Evolutionary conservation across 2,113 vertebrate genomes (phyloP).

Genomic region (Carassius carassius): DNA sequence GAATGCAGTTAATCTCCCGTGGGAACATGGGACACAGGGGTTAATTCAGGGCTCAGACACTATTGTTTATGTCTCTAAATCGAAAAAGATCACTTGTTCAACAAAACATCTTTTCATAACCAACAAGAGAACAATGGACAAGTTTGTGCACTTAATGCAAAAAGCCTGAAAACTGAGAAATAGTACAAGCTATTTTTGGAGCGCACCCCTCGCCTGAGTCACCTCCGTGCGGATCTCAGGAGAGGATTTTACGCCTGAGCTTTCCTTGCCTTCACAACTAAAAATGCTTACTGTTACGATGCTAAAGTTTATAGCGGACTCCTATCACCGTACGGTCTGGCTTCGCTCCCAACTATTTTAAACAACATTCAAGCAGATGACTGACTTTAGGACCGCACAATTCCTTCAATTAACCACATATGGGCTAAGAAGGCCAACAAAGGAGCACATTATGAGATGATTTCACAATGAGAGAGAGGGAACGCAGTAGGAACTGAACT

Average conservation of each 20-base stretch:
- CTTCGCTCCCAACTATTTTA: conserved; percentile 16
- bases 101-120: conserved; percentile 8
- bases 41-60: conserved; percentile 69
- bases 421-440: conserved; percentile 39
- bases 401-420: conserved; percentile 25
- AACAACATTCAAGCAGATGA: conserved; percentile 28
- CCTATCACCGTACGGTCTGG: background rate
- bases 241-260: background rate
- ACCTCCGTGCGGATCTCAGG: conserved; percentile 21
- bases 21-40: conserved; percentile 70
- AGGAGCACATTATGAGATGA: conserved; percentile 52
- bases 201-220: background rate
- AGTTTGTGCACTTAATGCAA: background rate
- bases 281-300: conserved; percentile 27
- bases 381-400: conserved; percentile 40
- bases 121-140: background rate
- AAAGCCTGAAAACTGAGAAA: conserved; percentile 20
- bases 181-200: conserved; percentile 7
- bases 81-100: conserved; percentile 34
- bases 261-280: conserved; percentile 17
- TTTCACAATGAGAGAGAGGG: conserved; percentile 60
- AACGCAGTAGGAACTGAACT: conserved; percentile 71
- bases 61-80: conserved; percentile 39
- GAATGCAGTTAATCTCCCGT: conserved; percentile 72
- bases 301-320: conserved; percentile 22